Base-by-base conservation (phyloP, 2,888 invertebrate species). In the Macaria liturata region DNA sequence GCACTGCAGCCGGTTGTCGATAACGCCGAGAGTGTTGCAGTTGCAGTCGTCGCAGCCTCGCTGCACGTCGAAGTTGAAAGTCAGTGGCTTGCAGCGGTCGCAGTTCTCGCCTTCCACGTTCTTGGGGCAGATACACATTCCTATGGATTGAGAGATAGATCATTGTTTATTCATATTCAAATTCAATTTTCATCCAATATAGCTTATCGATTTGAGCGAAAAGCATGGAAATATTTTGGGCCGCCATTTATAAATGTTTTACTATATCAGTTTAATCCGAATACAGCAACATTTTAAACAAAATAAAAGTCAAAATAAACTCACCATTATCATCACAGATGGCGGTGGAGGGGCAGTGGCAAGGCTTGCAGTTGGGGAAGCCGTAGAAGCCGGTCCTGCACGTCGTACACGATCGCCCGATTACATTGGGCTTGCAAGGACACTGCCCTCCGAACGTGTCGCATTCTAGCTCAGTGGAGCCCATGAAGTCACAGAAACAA, bases 371-470 rank as follows among this genome's bases (percentile, higher is more conserved):
- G 74, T 98, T 95, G 0, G 99, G 99, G 84, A 98, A 99, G 0
- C 98, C 98, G 77, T 95, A 99, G 86, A 94, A 98, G 0, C 98
- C 99, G 0, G 98, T 97, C 95, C 95, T 94, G 82, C 98, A 98
- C 4, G 94, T 93, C 53, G 95, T 95, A 74, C 98, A 98, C 0
- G 94, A 95, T 39, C 99, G 93, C 0, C 99, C 99, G 66, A 99
- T 98, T 1, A 99, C 96, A 82, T 99, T 96, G 0, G 95, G 94
- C 75, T 95, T 95, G 84, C 99, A 99, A 4, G 95, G 94, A 81
- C 99, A 99, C 83, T 99, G 98, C 0, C 99, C 99, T 0, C 99
- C 99, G 81, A 98, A 99, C 43, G 95, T 94, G 64, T 96, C 95
- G 80, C 99, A 99, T 71, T 96, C 95, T 78, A 98, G 96, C 51